phyloP scores from a whole-genome alignment of 64 coral and sea anemone species.

The Porites lutea region DNA sequence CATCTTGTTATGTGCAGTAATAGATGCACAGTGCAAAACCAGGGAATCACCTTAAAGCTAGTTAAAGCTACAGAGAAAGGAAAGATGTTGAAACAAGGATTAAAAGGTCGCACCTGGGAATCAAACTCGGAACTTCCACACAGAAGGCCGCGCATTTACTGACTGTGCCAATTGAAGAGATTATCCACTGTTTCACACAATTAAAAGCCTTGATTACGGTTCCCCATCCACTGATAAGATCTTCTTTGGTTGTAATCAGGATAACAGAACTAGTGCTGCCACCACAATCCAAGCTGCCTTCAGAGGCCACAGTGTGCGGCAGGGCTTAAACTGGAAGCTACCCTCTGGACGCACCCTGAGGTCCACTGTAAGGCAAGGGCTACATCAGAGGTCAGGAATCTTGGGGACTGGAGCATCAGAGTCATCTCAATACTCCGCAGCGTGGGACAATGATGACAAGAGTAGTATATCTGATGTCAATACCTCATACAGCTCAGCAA shows the following conservation, averaged over 20 bases:
- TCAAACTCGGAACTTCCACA: too few relatives aligned
- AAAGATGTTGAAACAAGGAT: too few relatives aligned
- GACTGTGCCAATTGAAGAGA: too few relatives aligned
- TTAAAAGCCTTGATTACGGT: too few relatives aligned
- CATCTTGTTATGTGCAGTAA: too few relatives aligned
- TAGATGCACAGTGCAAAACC: too few relatives aligned
- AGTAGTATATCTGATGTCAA: constrained; percentile 63
- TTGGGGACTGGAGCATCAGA: constrained; percentile 14
- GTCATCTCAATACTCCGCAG: constrained; percentile 47
- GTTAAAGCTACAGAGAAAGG: too few relatives aligned
- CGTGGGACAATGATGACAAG: constrained; percentile 58
- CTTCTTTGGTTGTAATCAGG: constrained; percentile 13
- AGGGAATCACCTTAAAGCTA: too few relatives aligned
- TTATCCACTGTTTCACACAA: too few relatives aligned
- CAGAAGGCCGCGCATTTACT: too few relatives aligned
- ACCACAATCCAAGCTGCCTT: constrained; percentile 96
- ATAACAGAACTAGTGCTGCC: constrained; percentile 68
- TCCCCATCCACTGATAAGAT: too few relatives aligned
- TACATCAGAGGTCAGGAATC: constrained; percentile 29
- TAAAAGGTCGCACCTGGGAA: too few relatives aligned
- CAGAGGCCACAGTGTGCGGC: constrained; percentile 88
- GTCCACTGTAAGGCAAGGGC: constrained; percentile 69
- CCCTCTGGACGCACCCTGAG: constrained; percentile 92
- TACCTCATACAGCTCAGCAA: constrained; percentile 31
- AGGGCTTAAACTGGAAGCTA: constrained; percentile 88